phyloP scores from a whole-genome alignment of 2,797 vertebrate species.

The Sebastes oblongus region DNA sequence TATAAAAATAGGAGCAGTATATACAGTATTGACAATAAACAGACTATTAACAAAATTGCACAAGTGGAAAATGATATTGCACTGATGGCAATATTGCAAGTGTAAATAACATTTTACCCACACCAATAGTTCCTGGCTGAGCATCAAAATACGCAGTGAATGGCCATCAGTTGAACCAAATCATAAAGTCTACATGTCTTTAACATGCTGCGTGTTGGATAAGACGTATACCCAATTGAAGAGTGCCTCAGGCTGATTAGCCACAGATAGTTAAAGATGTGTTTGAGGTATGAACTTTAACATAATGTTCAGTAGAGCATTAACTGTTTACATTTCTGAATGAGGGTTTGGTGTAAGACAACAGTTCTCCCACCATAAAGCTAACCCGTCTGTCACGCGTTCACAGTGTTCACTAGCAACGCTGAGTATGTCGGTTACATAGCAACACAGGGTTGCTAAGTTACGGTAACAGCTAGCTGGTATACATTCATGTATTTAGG shows the following conservation, averaged over 20 bases:
- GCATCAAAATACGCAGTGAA: not conserved
- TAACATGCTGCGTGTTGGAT: not conserved
- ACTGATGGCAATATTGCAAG: not conserved
- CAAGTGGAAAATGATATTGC: too few relatives aligned
- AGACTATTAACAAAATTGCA: too few relatives aligned
- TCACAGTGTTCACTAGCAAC: not conserved
- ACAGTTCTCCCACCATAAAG: not conserved
- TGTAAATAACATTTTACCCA: not conserved
- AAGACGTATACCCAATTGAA: not conserved
- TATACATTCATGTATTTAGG: not conserved
- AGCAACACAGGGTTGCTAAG: not conserved
- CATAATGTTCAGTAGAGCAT: not conserved
- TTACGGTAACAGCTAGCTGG: not conserved
- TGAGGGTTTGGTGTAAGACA: too few relatives aligned
- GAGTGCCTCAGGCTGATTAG: not conserved
- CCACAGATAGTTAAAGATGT: not conserved
- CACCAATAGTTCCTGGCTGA: not conserved
- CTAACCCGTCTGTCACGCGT: not conserved
- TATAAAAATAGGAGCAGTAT: too few relatives aligned
- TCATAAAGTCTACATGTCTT: not conserved
- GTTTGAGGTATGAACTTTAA: accelerated
- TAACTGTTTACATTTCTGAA: not conserved
- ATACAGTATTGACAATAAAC: too few relatives aligned
- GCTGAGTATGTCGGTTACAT: not conserved
- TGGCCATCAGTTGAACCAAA: not conserved